Evolutionary conservation across 2,888 invertebrate species (phyloP).

Genomic region (Oasisia sp.): DNA sequence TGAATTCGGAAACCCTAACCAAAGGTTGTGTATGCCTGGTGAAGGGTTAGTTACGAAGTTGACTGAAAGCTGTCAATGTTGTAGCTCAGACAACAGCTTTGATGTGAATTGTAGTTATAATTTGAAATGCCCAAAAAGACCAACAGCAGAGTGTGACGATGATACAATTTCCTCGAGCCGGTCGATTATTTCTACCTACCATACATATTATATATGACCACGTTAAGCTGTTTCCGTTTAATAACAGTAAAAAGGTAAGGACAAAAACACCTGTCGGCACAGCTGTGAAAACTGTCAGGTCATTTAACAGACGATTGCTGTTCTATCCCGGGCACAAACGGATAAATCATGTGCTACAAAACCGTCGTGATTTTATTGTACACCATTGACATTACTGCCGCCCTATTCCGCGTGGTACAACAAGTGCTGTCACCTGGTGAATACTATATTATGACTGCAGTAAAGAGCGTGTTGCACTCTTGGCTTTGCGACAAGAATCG

Average conservation of each 20-base stretch:
- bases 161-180: neutral
- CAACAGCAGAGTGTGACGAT: neutral
- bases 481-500: neutral
- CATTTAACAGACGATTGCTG: neutral
- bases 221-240: neutral
- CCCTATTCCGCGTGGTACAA: neutral
- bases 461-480: neutral
- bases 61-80: neutral
- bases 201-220: neutral
- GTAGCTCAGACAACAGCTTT: neutral
- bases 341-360: neutral
- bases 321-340: neutral
- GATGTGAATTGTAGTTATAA: neutral
- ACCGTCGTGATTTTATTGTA: neutral
- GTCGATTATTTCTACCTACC: neutral
- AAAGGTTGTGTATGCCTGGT: neutral
- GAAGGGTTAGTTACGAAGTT: neutral
- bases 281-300: neutral
- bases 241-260: neutral
- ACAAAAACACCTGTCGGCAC: neutral
- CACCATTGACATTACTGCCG: neutral
- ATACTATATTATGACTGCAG: neutral
- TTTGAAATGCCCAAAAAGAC: neutral
- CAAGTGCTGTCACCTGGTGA: neutral
- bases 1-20: neutral